phyloP scores from a whole-genome alignment of 2,888 invertebrate genomes.

The Agriopis aurantiaria region DNA sequence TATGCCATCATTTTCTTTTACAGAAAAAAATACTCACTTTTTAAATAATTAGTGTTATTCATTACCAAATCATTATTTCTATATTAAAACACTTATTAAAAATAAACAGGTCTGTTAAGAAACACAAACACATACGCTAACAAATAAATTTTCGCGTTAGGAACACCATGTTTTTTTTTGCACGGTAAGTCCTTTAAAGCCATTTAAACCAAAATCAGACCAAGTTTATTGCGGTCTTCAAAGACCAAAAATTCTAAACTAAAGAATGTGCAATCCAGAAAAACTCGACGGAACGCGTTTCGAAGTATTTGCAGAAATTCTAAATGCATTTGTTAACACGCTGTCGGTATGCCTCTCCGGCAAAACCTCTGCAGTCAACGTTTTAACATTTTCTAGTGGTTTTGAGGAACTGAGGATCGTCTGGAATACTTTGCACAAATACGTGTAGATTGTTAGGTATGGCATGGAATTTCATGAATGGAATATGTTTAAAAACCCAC shows the following conservation, averaged over 20 bases:
- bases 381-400: conserved; percentile 64
- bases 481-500: not conserved
- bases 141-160: not conserved
- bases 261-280: conserved; percentile 30
- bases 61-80: no score
- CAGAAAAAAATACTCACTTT: no score
- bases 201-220: conserved; percentile 9
- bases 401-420: conserved; percentile 63
- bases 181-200: not conserved
- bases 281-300: conserved; percentile 45
- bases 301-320: conserved; percentile 48
- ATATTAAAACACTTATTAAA: no score
- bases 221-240: conserved; percentile 4
- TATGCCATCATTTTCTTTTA: no score
- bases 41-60: no score
- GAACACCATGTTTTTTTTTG: not conserved
- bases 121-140: no score
- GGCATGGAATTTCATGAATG: not conserved
- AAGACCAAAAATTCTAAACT: conserved; percentile 8
- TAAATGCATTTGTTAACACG: conserved; percentile 74
- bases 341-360: conserved; percentile 59
- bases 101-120: no score
- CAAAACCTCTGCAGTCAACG: conserved; percentile 54
- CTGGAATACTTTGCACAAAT: conserved; percentile 66
- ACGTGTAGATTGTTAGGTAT: conserved; percentile 30